Evolutionary conservation across 1,140 invertebrate genomes (phyloP).

Genomic region (Calliphora vicina): DNA sequence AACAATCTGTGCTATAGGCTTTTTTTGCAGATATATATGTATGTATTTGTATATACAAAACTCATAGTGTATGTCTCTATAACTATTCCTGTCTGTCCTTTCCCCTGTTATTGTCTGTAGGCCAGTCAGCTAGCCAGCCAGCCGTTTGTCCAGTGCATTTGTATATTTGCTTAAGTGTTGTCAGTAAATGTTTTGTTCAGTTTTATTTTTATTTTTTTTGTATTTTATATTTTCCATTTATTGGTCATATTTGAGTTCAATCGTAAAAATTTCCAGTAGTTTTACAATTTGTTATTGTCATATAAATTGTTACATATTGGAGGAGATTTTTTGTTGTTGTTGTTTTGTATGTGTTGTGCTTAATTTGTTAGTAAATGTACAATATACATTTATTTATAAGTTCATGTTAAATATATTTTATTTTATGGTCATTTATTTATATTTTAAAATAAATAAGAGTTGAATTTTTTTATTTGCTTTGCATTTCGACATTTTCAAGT

Average conservation of each 20-base stretch:
- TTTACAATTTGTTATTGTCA: slow-evolving; percentile 35
- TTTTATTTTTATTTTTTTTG: background rate
- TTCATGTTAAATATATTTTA: background rate
- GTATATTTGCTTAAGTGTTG: slow-evolving; percentile 24
- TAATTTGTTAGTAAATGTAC: background rate
- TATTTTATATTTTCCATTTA: background rate
- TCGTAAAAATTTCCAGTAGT: background rate
- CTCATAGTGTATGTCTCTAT: background rate
- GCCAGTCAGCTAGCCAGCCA: background rate
- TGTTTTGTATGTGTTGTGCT: background rate
- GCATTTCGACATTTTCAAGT: too few relatives aligned
- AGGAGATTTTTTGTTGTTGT: background rate
- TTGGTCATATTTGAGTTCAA: slow-evolving; percentile 13
- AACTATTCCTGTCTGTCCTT: slow-evolving; percentile 8
- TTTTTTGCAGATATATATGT: background rate
- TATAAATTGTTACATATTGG: slow-evolving; percentile 20
- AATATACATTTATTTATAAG: background rate
- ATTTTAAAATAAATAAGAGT: too few relatives aligned
- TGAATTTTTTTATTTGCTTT: too few relatives aligned
- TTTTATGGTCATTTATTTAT: background rate
- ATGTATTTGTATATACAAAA: too few relatives aligned
- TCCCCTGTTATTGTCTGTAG: background rate
- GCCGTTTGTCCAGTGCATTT: background rate
- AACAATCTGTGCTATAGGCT: slow-evolving; percentile 5
- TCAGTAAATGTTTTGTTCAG: slow-evolving; percentile 3